Evolutionary conservation across 2,113 vertebrate species (phyloP), one percentile per base, ranked within the genome.

Genomic region (Oreochromis spilurus): DNA sequence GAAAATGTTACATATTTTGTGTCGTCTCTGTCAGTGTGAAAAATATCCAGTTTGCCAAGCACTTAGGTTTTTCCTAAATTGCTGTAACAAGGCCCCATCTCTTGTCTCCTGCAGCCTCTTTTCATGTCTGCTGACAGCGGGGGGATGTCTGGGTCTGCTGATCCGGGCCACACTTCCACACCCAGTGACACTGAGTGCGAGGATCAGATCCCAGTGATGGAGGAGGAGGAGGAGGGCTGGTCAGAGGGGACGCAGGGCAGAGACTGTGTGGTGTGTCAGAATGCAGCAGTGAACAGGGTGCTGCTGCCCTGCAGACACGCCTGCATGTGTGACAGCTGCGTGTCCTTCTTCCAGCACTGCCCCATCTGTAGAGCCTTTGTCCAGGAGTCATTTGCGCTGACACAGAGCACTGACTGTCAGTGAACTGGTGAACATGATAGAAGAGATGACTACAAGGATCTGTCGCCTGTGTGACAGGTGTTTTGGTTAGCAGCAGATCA

Each of bases 241-340:
- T 95, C 93, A 0, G 97, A 95, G 43, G 96, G 96, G 50, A 93
- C 9, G 10, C 45, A 50, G 70, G 95, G 94, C 55, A 97, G 94
- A 89, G 98, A 99, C 96, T 99, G 99, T 1, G 98, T 99, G 0
- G 97, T 99, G 4, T 99, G 99, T 94, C 98, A 98, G 92, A 99
- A 99, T 0, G 97, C 97, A 9, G 52, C 96, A 0, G 97, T 99
- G 81, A 99, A 99, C 96, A 96, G 97, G 85, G 99, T 99, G 1
- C 95, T 99, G 13, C 93, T 99, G 53, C 99, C 99, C 0, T 99
- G 99, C 89, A 94, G 99, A n/a, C 99, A 99, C 12, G 92, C 98
- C 0, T 99, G 98, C 85, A 94, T 99, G 79, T 99, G 99, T 0
- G 96, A 99, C 9, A 93, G 95, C 84, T 99, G 99, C 5, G 86